A percentile compares a stretch with the other conserved stretches of the same genome.
These are phyloP conservation scores for Cyprinodon brontotheroides DNA, from an alignment of 2,113 vertebrate species.

Conservation along the genomic window DNA sequence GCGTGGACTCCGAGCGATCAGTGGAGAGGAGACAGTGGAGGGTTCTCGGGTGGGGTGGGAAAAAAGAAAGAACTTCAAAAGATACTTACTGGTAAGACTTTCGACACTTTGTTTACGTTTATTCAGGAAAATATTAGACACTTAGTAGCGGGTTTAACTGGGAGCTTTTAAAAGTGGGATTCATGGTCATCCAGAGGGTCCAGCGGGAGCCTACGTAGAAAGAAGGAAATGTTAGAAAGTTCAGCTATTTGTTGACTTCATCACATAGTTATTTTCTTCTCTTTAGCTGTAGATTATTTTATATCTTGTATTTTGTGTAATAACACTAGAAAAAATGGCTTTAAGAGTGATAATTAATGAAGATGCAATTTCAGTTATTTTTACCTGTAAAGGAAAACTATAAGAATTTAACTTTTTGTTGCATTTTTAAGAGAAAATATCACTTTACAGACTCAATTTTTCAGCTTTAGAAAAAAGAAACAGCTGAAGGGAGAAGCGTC, in stretches of 20 bases:
- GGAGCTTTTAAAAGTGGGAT: slow-evolving; percentile 41
- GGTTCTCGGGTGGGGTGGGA: neutral
- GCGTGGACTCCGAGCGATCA: slow-evolving; percentile 62
- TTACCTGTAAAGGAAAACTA: neutral
- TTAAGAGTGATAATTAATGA: neutral
- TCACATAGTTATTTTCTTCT: neutral
- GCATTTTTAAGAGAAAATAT: neutral
- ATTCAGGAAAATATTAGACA: neutral
- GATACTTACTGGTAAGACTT: slow-evolving; percentile 53
- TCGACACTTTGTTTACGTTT: neutral
- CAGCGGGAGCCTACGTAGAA: slow-evolving; percentile 29
- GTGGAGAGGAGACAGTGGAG: slow-evolving; percentile 41
- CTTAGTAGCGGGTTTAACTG: slow-evolving; percentile 21
- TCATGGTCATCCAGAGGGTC: slow-evolving; percentile 35
- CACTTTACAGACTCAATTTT: slow-evolving; percentile 37
- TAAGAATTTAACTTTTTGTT: neutral
- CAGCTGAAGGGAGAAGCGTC: slow-evolving; percentile 2
- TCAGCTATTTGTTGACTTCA: neutral
- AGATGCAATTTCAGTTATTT: neutral
- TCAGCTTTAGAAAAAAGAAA: slow-evolving; percentile 21
- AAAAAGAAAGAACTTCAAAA: slow-evolving; percentile 1
- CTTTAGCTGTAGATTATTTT: neutral
- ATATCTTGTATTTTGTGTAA: neutral
- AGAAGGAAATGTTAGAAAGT: slow-evolving; percentile 42
- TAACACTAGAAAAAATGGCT: neutral